Evolutionary conservation across 1,140 invertebrate species (phyloP), one percentile per base, ranked within the genome.

Genomic region (Caerostris extrusa): DNA sequence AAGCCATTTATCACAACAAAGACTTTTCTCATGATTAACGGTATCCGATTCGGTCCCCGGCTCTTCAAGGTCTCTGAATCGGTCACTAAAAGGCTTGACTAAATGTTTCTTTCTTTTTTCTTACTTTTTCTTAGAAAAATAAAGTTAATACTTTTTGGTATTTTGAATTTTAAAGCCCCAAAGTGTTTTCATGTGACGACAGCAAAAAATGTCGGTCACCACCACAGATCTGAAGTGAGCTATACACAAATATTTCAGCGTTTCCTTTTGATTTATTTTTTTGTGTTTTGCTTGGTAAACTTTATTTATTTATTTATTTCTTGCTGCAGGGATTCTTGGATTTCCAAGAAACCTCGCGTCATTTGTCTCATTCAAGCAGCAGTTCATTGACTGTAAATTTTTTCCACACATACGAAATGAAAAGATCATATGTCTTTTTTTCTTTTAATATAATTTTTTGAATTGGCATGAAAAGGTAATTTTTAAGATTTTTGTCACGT

Each of bases 21-120:
- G 86, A 88, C 86, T 88, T 57, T 85, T 88, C 50, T 53, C 34
- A 88, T 88, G 86, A 88, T 88, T 88, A 88, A 88, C 86, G 58
- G 86, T 88, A 53, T 88, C 60, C 60, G 61, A 88, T 88, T 88
- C 86, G 64, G 60, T 88, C 60, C 14, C 17, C 60, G n/a, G 55
- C 6, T n/a, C n/a, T 56, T 19, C 17, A n/a, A 3, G 83, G 55
- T 85, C 57, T 57, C 10, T 58, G 83, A 58, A 60, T 85, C 83
- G 83, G 83, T 85, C 56, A 85, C 55, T 85, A 58, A 85, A 58
- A 57, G 57, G 17, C 82, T 10, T 57, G 55, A 85, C 82, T 85
- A 85, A 85, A 85, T 85, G 82, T 85, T 85, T 85, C 57, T n/a
- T 57, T 14, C 57, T n/a, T 8, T 3, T 64, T 85, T 85, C 55